Evolutionary conservation across 1,140 invertebrate genomes (phyloP).

Genomic region (Lasioglossum albipes): DNA sequence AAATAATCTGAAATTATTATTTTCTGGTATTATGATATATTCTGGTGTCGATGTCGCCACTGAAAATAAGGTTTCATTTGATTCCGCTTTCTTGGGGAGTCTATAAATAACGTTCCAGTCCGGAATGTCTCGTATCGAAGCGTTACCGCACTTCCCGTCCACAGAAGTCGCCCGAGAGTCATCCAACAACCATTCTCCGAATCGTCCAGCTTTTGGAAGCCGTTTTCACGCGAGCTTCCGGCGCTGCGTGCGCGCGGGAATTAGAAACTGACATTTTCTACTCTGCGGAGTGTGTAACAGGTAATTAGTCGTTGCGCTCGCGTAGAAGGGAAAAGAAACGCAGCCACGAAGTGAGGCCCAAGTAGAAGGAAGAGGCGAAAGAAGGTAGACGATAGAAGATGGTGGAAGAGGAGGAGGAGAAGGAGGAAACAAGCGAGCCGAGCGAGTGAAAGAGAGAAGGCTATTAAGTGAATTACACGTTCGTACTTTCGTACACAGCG

Average conservation of each 20-base stretch:
- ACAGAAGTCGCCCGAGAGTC: no score
- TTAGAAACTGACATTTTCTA: slow-evolving; percentile 68
- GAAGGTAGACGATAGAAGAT: slow-evolving; percentile 24
- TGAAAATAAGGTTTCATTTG: no score
- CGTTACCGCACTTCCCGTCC: no score
- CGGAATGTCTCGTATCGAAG: no score
- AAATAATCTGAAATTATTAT: no score
- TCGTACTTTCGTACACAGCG: slow-evolving; percentile 36
- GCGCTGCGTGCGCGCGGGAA: slow-evolving; percentile 33
- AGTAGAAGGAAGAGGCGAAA: background rate
- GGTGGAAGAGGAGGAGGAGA: slow-evolving; percentile 20
- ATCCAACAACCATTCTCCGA: no score
- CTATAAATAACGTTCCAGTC: no score
- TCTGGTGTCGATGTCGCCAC: no score
- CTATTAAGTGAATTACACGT: slow-evolving; percentile 66
- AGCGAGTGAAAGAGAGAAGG: slow-evolving; percentile 33
- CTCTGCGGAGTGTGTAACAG: slow-evolving; percentile 69
- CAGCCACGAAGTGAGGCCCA: no score
- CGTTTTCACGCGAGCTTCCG: background rate
- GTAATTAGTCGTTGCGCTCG: slow-evolving; percentile 64
- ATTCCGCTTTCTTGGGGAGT: no score
- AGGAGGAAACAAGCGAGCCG: background rate
- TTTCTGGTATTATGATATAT: no score
- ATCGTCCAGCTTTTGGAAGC: no score
- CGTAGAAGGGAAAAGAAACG: slow-evolving; percentile 22